Base-by-base conservation (phyloP, 2,797 vertebrate species). In the Coracias cyanogaster region DNA sequence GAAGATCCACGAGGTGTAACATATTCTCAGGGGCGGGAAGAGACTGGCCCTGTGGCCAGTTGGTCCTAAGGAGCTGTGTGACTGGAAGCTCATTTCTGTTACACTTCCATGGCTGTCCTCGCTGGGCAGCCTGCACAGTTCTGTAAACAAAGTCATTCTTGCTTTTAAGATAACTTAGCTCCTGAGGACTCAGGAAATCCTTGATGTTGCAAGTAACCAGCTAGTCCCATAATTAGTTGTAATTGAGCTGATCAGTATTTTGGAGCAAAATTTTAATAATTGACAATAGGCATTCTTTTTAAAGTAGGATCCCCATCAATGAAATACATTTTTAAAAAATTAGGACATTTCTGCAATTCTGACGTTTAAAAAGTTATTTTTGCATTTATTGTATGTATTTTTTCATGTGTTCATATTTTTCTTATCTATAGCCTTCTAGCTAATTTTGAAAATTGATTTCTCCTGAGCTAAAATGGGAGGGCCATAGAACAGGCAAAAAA, bases 1-100 rank as follows among this genome's bases (percentile, higher is more conserved):
- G 39, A 46, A 57, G 51, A 84, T 6, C 6, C 37, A 70, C 0
- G 0, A 18, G 4, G 29, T 87, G 8, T 41, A 29, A n/a, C 2
- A 2, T 54, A 28, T 86, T 94, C 21, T 55, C 65, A 86, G 69
- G 67, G 65, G 60, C 66, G 82, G 26, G 46, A 76, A 12, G 41
- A 46, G 35, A 26, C 49, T 64, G 35, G 85, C 55, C 55, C 91
- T 66, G 24, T 91, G 73, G 77, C 43, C 57, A 54, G 26, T 58
- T 64, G 85, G n/a, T 69, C 39, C 48, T 25, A 10, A 58, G 31
- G 51, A 71, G 35, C 41, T 41, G 14, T 31, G 54, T 48, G 48
- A 6, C 45, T 76, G n/a, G 41, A 72, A 77, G 10, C 52, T 61
- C 2, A 1, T 67, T 80, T 70, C 73, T 71, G 3, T 48, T 69